Conservation (phyloP, 2,888 invertebrate species). For the Melieria picta region DNA sequence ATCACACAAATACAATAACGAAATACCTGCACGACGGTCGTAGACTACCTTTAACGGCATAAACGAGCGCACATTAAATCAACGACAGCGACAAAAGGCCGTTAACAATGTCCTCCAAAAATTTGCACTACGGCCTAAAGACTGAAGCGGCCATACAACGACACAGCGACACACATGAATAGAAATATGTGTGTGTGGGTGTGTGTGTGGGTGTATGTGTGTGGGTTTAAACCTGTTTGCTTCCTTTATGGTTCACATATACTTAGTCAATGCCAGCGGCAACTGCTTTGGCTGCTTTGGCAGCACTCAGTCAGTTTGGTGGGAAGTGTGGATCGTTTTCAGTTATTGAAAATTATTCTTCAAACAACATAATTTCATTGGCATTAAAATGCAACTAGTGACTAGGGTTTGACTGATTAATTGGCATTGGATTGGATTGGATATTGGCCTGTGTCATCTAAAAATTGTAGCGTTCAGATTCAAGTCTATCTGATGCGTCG, state of each 20-base stretch:
- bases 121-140: neutral
- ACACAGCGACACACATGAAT: constrained; percentile 19
- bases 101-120: constrained; percentile 5
- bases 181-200: neutral
- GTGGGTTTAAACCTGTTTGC: neutral
- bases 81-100: neutral
- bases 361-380: no score
- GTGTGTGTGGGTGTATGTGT: neutral
- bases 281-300: no score
- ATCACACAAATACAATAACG: neutral
- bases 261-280: no score
- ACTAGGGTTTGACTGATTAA: no score
- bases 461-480: no score
- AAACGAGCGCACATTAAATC: constrained; percentile 1
- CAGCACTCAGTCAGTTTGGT: no score
- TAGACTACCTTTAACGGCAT: neutral
- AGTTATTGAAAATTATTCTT: no score
- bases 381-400: no score
- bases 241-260: neutral
- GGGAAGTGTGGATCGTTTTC: no score
- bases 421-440: no score
- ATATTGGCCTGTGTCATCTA: no score
- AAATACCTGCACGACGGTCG: neutral
- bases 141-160: neutral
- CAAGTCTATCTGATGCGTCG: no score